Evolutionary conservation across 2,888 invertebrate species (phyloP), one percentile per base, ranked within the genome.

Genomic region (Ptycholaimellus sp.): DNA sequence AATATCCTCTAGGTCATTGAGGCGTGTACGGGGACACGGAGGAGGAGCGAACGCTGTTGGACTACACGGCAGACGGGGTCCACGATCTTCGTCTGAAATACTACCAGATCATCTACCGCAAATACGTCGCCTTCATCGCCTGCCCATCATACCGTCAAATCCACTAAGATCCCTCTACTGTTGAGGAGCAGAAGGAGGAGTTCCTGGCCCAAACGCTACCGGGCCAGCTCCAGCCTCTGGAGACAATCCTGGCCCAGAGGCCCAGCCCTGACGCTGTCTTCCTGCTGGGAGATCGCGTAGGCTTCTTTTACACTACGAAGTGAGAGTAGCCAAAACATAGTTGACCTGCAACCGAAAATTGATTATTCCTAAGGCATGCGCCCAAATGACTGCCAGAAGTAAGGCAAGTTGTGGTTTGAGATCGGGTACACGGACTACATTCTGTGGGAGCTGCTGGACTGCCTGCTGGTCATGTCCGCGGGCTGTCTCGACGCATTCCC

Each of bases 401-500:
- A n/a, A n/a, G n/a, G n/a, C n/a, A n/a, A n/a, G n/a, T n/a, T 23
- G 13, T 23, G 7, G 13, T 40, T 42, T 3, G 38, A 46, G 45
- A 41, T 47, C 36, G 42, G 43, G 31, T 51, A 41, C 40, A 50
- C 48, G 3, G 51, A 51, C 40, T 52, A 51, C 39, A 40, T 42
- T 11, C 38, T 50, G 17, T 51, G 46, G 44, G 52, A 52, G 36
- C 46, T 47, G 36, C 44, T 50, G 30, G 50, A 51, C 44, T 44
- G 47, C 21, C 41, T 43, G 30, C 41, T 46, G 25, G 39, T 46
- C 20, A 44, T 51, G 30, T 39, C 40, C 3, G 40, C 44, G 17
- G 36, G 37, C 16, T 36, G 42, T 33, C 42, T 51, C n/a, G 47
- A 50, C 18, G 40, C 36, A 4, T 46, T 41, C 39, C 47, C 49